phyloP scores from a whole-genome alignment of 2,888 invertebrate genomes.

The Troides helena region DNA sequence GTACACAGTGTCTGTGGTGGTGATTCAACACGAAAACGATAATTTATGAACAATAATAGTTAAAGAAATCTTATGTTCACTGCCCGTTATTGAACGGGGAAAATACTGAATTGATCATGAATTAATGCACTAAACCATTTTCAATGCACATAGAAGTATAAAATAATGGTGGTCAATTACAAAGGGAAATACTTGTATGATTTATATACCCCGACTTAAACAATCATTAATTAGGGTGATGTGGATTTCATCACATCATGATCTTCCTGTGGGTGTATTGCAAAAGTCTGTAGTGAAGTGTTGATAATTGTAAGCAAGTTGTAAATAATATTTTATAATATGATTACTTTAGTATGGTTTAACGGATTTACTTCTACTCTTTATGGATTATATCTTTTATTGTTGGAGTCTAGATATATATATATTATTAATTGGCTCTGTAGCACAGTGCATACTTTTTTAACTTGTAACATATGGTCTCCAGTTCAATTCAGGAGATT shows the following conservation, averaged over 20 bases:
- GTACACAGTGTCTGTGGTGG: background rate
- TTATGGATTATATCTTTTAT: conserved; percentile 1
- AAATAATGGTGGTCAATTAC: background rate
- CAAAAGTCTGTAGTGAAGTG: background rate
- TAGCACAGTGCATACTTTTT: background rate
- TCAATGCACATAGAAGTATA: conserved; percentile 8
- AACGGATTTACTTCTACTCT: background rate
- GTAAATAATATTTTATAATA: conserved; percentile 17
- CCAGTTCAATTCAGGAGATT: too few species aligned
- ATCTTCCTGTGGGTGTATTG: background rate
- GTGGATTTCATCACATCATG: background rate
- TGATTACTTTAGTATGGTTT: background rate
- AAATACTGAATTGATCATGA: background rate
- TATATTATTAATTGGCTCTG: background rate
- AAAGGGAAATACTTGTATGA: background rate
- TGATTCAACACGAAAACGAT: background rate
- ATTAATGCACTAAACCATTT: background rate
- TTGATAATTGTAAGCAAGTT: conserved; percentile 10
- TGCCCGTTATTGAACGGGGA: background rate
- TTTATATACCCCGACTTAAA: background rate
- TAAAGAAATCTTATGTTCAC: background rate
- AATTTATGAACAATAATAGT: background rate
- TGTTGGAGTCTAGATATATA: background rate
- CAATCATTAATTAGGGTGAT: background rate
- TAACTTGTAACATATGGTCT: background rate